A percentile compares a stretch with the other conserved stretches of the same genome.
phyloP scores from a whole-genome alignment of 2,888 invertebrate genomes.

The Drosophila algonquin region DNA sequence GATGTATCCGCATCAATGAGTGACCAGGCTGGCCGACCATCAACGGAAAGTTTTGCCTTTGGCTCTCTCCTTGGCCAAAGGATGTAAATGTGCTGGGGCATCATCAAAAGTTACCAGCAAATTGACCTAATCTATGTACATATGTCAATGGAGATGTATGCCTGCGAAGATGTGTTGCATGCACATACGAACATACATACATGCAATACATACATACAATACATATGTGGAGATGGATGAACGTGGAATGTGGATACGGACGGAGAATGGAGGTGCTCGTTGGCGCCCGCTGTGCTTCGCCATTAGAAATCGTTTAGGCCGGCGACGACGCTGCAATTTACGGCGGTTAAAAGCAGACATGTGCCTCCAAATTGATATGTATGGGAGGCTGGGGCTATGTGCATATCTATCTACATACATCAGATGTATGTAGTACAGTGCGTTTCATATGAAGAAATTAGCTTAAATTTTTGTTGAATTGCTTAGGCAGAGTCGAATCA shows the following conservation, averaged over 20 bases:
- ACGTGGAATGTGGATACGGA: background rate
- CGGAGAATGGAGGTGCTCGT: constrained; percentile 1
- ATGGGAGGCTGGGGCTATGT: background rate
- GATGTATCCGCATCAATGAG: constrained; percentile 49
- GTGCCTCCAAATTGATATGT: constrained; percentile 18
- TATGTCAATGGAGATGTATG: constrained; percentile 19
- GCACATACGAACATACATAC: constrained; percentile 1
- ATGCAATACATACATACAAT: too few relatives aligned
- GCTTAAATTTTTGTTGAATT: too few relatives aligned
- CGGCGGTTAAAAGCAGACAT: constrained; percentile 40
- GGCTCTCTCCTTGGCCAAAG: background rate
- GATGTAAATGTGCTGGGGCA: constrained; percentile 21
- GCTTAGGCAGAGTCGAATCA: too few relatives aligned
- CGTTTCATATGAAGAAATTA: constrained; percentile 1
- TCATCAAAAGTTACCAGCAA: constrained; percentile 61
- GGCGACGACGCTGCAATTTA: constrained; percentile 51
- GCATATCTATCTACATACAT: background rate
- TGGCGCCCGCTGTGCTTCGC: constrained; percentile 45
- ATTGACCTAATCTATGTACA: constrained; percentile 75
- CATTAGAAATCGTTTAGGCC: constrained; percentile 76
- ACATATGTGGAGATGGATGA: constrained; percentile 3
- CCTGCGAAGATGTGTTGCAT: background rate
- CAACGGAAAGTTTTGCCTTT: constrained; percentile 37
- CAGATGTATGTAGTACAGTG: background rate
- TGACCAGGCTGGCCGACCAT: constrained; percentile 31